phyloP scores from a whole-genome alignment of 2,888 invertebrate species.

The Scaptomyza tumidula region DNA sequence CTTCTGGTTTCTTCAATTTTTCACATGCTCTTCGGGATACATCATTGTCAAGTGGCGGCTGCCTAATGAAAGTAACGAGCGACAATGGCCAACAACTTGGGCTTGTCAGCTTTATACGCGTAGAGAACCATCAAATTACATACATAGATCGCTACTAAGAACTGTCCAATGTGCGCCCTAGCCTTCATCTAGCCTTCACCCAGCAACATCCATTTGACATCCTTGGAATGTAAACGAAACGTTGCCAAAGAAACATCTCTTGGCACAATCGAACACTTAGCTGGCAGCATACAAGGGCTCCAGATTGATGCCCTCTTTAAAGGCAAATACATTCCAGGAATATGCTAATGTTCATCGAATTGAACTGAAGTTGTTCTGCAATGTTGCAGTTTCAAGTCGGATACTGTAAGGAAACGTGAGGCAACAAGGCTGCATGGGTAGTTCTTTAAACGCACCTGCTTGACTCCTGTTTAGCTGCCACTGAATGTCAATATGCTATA shows the following conservation, averaged over 20 bases:
- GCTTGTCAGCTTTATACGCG: slow-evolving; percentile 45
- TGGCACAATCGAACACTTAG: slow-evolving; percentile 34
- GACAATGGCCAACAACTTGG: slow-evolving; percentile 62
- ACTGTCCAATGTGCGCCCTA: slow-evolving; percentile 19
- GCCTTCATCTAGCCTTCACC: neutral
- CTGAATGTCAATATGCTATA: neutral
- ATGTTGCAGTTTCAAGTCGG: neutral
- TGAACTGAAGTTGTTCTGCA: neutral
- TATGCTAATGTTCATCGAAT: slow-evolving; percentile 47
- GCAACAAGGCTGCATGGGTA: neutral
- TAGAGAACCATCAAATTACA: slow-evolving; percentile 52
- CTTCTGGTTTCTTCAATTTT: slow-evolving; percentile 65
- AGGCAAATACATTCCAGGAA: slow-evolving; percentile 49
- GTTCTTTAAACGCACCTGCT: neutral
- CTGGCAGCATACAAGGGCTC: slow-evolving; percentile 31
- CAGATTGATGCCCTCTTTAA: slow-evolving; percentile 55
- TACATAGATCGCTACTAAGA: slow-evolving; percentile 25
- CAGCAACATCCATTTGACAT: slow-evolving; percentile 26
- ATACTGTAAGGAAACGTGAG: slow-evolving; percentile 19
- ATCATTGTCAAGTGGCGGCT: slow-evolving; percentile 78
- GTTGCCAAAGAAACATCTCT: slow-evolving; percentile 1
- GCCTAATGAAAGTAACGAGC: slow-evolving; percentile 77
- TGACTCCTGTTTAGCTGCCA: neutral
- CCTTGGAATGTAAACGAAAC: slow-evolving; percentile 18
- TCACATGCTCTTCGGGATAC: slow-evolving; percentile 80